These are phyloP conservation scores for Coremacera marginata DNA, from an alignment of 2,888 invertebrate species.

Conservation along the genomic window DNA sequence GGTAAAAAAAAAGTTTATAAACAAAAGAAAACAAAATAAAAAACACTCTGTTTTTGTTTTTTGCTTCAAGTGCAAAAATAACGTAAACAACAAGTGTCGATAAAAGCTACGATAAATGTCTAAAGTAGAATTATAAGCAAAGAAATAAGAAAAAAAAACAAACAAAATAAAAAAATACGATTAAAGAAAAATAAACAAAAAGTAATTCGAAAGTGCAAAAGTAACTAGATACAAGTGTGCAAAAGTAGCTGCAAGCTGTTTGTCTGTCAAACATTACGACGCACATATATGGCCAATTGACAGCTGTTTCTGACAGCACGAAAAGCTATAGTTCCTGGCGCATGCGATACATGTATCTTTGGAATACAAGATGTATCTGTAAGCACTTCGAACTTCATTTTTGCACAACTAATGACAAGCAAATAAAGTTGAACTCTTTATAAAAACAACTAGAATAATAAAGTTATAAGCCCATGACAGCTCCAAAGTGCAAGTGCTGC, in stretches of 20 bases:
- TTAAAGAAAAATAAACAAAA: neutral
- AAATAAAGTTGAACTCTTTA: neutral
- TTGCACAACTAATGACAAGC: neutral
- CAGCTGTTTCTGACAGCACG: neutral
- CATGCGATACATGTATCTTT: neutral
- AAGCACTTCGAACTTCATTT: neutral
- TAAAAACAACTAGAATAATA: neutral
- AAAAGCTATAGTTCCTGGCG: neutral
- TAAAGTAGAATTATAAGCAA: neutral
- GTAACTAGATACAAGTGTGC: neutral
- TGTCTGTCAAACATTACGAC: neutral
- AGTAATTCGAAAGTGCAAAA: constrained; percentile 4
- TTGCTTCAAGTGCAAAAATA: neutral
- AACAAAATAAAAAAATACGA: neutral
- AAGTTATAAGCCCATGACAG: neutral
- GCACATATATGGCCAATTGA: neutral
- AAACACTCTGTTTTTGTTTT: constrained; percentile 1
- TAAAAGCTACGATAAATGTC: neutral
- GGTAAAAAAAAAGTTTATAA: neutral
- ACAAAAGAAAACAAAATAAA: neutral
- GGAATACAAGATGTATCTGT: neutral
- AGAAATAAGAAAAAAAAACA: neutral
- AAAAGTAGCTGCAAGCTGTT: constrained; percentile 5
- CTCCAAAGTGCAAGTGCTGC: neutral
- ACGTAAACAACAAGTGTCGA: neutral